These are phyloP conservation scores for Erythrolamprus reginae DNA, from an alignment of 2,113 vertebrate species.

Conservation along the genomic window DNA sequence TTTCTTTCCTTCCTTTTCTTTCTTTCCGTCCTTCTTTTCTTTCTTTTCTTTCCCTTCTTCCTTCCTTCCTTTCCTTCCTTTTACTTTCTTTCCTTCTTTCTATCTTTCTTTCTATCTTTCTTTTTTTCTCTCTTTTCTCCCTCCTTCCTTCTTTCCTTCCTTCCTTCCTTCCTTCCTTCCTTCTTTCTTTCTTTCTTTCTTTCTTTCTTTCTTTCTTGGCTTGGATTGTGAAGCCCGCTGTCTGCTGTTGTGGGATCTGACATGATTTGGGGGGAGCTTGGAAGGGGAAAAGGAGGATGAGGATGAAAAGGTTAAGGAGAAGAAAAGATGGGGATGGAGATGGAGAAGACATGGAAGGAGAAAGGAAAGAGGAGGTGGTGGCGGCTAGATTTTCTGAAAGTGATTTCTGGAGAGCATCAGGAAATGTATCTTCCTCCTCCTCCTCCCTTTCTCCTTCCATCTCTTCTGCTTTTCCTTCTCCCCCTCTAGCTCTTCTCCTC, in stretches of 20 bases:
- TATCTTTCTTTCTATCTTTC: not conserved
- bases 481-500: too few species aligned
- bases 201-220: not conserved
- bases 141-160: too few species aligned
- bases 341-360: not conserved
- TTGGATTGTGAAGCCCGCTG: not conserved
- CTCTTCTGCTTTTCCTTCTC: too few species aligned
- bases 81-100: too few species aligned
- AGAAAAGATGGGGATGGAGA: not conserved
- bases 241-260: not conserved
- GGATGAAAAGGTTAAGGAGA: not conserved
- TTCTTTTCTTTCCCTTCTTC: too few species aligned
- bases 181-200: too few species aligned
- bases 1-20: not conserved
- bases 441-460: not conserved
- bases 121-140: too few species aligned
- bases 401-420: not conserved
- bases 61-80: too few species aligned
- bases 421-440: not conserved
- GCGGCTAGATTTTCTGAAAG: not conserved
- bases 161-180: too few species aligned
- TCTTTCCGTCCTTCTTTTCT: too few species aligned
- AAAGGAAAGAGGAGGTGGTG: not conserved
- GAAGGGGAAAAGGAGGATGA: not conserved
- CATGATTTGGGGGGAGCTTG: not conserved